Evolutionary conservation across 2,888 invertebrate species (phyloP), one percentile per base, ranked within the genome.

Genomic region (Dioctria linearis): DNA sequence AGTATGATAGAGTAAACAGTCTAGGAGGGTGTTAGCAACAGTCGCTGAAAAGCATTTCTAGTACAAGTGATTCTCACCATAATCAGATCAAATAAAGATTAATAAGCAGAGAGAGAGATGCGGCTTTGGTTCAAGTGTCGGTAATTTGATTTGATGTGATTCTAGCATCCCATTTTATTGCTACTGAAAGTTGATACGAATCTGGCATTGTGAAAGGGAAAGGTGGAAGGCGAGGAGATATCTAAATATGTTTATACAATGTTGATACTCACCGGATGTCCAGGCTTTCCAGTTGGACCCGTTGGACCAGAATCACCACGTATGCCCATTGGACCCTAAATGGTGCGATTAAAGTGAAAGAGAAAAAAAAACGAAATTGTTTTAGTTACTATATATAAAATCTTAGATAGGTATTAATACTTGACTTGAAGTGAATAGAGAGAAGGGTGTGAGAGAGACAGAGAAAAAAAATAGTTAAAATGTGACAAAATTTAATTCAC

Each of bases 261-360:
- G 65, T 73, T 78, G n/a, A 59, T 43, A 85, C 88, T 88, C 85
- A 89, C 89, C 86, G 89, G 87, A 85, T 88, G 84, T 83, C 89
- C 89, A 83, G 89, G 88, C 83, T 89, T 89, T 82, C 89, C 89
- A n/a, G 87, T 83, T 65, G 89, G 89, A 79, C 89, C 89, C 25
- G 85, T 83, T 49, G 88, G 85, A 37, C 89, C 89, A 4, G 89
- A 88, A 83, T 89, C 89, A 71, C 89, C 89, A 81, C 89, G 87
- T 86, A 89, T 87, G 82, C 89, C 89, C 88, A 89, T 89, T 69
- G 89, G 89, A 84, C 89, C 88, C 89, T 89, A 81, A 81, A 79
- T 82, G 83, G 81, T 49, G 79, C 59, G 61, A 79, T 79, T 75
- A 71, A 76, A 82, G 73, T 46, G 42, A 25, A 73, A 40, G 39